phyloP scores from a whole-genome alignment of 2,888 invertebrate species.

The Macaria liturata region DNA sequence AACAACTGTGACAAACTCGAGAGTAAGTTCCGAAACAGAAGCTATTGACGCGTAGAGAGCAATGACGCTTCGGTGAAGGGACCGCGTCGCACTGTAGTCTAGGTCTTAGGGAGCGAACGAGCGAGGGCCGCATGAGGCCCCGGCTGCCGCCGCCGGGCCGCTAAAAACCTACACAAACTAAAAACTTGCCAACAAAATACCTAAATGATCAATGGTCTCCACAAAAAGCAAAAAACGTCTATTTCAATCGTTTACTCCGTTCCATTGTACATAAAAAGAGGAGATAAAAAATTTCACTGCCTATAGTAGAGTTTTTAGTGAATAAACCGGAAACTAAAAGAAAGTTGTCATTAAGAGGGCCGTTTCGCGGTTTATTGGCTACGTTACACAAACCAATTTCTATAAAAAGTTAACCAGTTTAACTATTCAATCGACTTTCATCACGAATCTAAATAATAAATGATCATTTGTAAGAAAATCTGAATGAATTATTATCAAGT shows the following conservation, averaged over 20 bases:
- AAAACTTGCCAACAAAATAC: not conserved
- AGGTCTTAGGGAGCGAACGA: slow-evolving; percentile 48
- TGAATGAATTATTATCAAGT: too few species aligned
- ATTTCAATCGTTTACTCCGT: too few species aligned
- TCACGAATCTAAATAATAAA: too few species aligned
- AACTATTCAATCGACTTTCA: too few species aligned
- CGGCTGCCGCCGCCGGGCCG: slow-evolving; percentile 53
- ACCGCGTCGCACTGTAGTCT: slow-evolving; percentile 79
- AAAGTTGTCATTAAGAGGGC: slow-evolving; percentile 27
- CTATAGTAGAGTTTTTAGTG: slow-evolving; percentile 5
- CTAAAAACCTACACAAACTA: slow-evolving; percentile 22
- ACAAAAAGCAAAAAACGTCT: too few species aligned
- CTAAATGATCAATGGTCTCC: too few species aligned
- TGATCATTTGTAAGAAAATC: too few species aligned
- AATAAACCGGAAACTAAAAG: slow-evolving; percentile 22
- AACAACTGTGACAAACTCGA: slow-evolving; percentile 97
- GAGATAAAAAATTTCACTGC: not conserved
- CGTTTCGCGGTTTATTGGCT: slow-evolving; percentile 20
- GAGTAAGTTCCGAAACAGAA: slow-evolving; percentile 91
- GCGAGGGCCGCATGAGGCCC: slow-evolving; percentile 75
- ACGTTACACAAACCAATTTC: not conserved
- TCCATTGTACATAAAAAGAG: too few species aligned
- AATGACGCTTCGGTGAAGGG: slow-evolving; percentile 80
- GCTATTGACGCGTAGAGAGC: slow-evolving; percentile 78
- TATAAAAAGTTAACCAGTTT: not conserved